Evolutionary conservation across 2,113 vertebrate genomes (phyloP), one percentile per base, ranked within the genome.

Genomic region (Thryonomys swinderianus): DNA sequence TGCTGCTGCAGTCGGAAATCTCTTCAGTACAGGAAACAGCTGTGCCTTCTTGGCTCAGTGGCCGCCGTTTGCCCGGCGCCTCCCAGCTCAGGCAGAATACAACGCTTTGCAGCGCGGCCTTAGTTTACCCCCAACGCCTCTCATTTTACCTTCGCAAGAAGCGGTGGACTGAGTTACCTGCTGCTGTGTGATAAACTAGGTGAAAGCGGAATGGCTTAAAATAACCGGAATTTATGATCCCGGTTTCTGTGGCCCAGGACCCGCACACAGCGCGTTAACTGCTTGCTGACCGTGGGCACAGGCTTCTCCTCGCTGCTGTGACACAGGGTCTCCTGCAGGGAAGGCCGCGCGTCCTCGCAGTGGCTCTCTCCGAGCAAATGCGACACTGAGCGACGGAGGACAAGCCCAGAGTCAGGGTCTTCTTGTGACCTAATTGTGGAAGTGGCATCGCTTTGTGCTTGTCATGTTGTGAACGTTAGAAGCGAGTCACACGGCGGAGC

Each of bases 61-160:
- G n/a, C 48, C 51, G 53, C 23, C 32, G 1, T 34, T 48, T 16
- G 78, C 88, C 62, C 55, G 7, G 23, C 37, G 7, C 62, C 40
- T 78, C 42, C 32, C 51, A 45, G 59, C n/a, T 78, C 16, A 34
- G 34, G 21, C 57, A 66, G 55, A 91, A 37, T 12, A n/a, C n/a
- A n/a, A n/a, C n/a, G 5, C 21, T 92, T 67, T 73, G 48, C 62
- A 66, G 69, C 18, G 30, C 27, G 42, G 27, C 16, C 73, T 91
- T 69, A n/a, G 42, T 30, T 78, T 42, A 51, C 69, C 18, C 91
- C 18, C 59, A 55, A 25, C 30, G 59, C 45, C 30, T 25, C 17
- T 81, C n/a, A 59, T 48, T 88, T 91, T 91, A 20, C 62, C 62
- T 93, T 88, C 91, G 78, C 37, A 84, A n/a, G 86, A 91, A 84